Base-by-base conservation (phyloP, 2,888 invertebrate genomes). In the Catocala sponsa region DNA sequence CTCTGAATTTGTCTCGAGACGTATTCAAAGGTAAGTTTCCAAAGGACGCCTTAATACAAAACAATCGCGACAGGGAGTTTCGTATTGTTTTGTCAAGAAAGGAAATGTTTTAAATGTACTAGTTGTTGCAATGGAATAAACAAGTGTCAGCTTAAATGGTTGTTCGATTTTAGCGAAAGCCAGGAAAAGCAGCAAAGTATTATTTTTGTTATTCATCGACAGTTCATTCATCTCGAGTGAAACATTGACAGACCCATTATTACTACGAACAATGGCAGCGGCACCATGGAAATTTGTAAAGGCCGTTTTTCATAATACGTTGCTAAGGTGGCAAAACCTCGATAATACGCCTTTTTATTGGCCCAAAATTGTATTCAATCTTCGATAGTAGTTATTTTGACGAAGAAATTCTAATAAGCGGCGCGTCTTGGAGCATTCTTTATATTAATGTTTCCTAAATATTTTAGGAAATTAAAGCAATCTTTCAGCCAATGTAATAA, bases 171-270 rank as follows among this genome's bases (percentile, higher is more conserved):
- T 70, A 67, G 65, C 38, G 59, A 70, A 69, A 57, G 59, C 62
- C 58, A 68, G 59, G 60, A 57, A 74, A 69, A 68, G 59, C 59
- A 60, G 41, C 42, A 48, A 61, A 52, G 63, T 60, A 35, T 63
- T 67, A 67, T 74, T 76, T 65, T 74, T 68, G 68, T 68, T 76
- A 63, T 65, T 68, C 70, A 72, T 74, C 83, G 89, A 84, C 85
- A 85, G 85, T 89, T 89, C 88, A 90, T 90, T 91, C 88, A 88
- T 87, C 84, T 87, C 82, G 78, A 87, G 83, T 87, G 87, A 88
- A 90, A 91, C 91, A 91, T 91, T 91, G 91, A 91, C 92, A 91
- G 88, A 85, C 86, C 90, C 82, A 89, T 92, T 93, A 91, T 92
- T 78, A 80, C 76, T 81, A 77, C 76, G 86, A 89, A 92, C 92